A percentile compares a stretch with the other conserved stretches of the same genome.
Conservation (phyloP, 2,797 vertebrate species). For the Anguilla marmorata region DNA sequence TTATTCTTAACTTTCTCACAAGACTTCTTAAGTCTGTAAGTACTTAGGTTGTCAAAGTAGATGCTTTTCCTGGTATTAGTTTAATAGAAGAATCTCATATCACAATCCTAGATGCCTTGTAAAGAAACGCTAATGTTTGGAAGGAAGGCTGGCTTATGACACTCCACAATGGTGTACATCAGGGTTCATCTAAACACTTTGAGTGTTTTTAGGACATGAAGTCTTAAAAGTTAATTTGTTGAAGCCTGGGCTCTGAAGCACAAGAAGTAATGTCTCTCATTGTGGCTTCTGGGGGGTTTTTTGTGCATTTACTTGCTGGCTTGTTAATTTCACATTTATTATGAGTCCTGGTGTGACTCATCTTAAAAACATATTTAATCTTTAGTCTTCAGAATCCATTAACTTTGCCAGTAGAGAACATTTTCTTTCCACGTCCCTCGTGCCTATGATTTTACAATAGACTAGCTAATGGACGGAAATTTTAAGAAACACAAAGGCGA, state of each 20-base stretch:
- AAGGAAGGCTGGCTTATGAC: not conserved
- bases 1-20: not conserved
- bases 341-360: not conserved
- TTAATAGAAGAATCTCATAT: not conserved
- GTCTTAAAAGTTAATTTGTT: not conserved
- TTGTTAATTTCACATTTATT: constrained; percentile 13
- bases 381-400: constrained; percentile 11
- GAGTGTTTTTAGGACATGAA: not conserved
- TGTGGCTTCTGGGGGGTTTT: not conserved
- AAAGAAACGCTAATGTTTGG: not conserved
- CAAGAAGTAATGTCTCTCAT: constrained; percentile 14
- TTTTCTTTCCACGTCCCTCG: not conserved
- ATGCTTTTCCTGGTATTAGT: not conserved
- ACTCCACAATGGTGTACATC: not conserved
- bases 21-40: not conserved
- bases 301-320: constrained; percentile 5
- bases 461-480: constrained; percentile 2
- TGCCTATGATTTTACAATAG: not conserved
- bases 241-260: not conserved
- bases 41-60: too few species aligned
- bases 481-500: not conserved
- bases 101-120: not conserved
- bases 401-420: not conserved
- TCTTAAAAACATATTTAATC: constrained; percentile 6
- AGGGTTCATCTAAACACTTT: constrained; percentile 17